Base-by-base conservation (phyloP, 2,113 vertebrate species). In the Coreoperca whiteheadi region DNA sequence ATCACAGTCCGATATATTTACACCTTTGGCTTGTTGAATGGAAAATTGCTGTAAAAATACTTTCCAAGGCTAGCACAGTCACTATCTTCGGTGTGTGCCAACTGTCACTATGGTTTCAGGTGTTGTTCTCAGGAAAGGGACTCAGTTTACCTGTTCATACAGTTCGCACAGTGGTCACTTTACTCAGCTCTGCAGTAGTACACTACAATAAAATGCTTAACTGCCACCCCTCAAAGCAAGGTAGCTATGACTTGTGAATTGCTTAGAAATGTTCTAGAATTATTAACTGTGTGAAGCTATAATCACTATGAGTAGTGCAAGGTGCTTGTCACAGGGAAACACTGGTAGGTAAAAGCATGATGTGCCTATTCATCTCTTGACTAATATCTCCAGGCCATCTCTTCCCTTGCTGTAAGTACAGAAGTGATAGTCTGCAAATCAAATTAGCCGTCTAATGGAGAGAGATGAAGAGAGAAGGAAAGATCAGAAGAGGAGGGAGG, bases 371-470 rank as follows among this genome's bases (percentile, higher is more conserved):
- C 32, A 87, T 88, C 81, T 84, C 53, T 68, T 78, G 68, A 85
- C 74, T 69, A 64, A 82, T 87, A 86, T 91, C 91, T 90, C 61
- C 28, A 66, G 77, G 64, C 84, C 41, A 74, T 82, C 83, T 77
- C 60, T 63, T 46, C 25, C 46, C 34, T 37, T 6, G 66, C 80
- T 81, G 68, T 80, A 74, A 87, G 74, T 61, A 66, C 81, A 74
- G 87, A 83, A 76, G 77, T 85, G 87, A 92, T 90, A 82, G 87
- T 77, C 85, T 89, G 79, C 65, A 91, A 92, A 95, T 95, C 89
- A 86, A 94, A 95, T 95, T 94, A 94, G 56, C 69, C 57, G 39
- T 88, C 90, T 89, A 91, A 87, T 91, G 89, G 90, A 88, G 83
- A 78, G 61, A 69, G 86, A 91, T 87, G 79, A 82, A 87, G 82